A percentile compares a stretch with the other conserved stretches of the same genome.
Conservation (phyloP, 2,888 invertebrate genomes). For the Noctua janthe region DNA sequence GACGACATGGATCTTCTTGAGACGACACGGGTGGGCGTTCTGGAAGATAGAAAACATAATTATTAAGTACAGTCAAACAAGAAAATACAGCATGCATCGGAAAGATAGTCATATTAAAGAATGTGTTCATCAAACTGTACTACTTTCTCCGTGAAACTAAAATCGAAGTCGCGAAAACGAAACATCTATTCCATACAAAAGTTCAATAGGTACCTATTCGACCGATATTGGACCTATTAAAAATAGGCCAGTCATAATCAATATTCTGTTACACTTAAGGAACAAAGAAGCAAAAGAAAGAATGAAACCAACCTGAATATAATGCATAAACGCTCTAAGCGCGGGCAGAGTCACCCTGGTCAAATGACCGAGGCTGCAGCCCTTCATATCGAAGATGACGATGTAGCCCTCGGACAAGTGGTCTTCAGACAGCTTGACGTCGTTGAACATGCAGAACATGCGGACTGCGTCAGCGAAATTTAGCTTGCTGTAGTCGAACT, state of each 20-base stretch:
- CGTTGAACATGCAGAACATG: slow-evolving; percentile 92
- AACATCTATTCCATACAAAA: not conserved
- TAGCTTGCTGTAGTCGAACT: slow-evolving; percentile 91
- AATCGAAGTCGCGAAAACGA: not conserved
- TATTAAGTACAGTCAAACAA: not conserved
- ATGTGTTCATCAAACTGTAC: not conserved
- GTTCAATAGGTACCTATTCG: not conserved
- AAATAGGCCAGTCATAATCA: not conserved
- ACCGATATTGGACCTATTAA: not conserved
- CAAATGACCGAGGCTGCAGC: slow-evolving; percentile 92
- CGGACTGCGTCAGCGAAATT: slow-evolving; percentile 92
- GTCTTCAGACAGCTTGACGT: slow-evolving; percentile 92
- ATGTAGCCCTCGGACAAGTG: slow-evolving; percentile 90
- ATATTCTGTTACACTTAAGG: not conserved
- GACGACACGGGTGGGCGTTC: slow-evolving; percentile 92
- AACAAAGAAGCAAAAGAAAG: not conserved
- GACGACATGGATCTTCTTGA: slow-evolving; percentile 92
- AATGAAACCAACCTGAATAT: slow-evolving; percentile 90
- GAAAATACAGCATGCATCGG: not conserved
- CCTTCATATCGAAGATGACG: slow-evolving; percentile 93
- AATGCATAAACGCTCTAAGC: slow-evolving; percentile 91
- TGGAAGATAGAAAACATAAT: slow-evolving; percentile 74
- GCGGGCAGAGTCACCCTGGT: slow-evolving; percentile 92
- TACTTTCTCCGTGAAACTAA: not conserved
- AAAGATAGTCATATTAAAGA: not conserved